Evolutionary conservation across 1,140 invertebrate genomes (phyloP).

Genomic region (Trinorchestia longiramus): DNA sequence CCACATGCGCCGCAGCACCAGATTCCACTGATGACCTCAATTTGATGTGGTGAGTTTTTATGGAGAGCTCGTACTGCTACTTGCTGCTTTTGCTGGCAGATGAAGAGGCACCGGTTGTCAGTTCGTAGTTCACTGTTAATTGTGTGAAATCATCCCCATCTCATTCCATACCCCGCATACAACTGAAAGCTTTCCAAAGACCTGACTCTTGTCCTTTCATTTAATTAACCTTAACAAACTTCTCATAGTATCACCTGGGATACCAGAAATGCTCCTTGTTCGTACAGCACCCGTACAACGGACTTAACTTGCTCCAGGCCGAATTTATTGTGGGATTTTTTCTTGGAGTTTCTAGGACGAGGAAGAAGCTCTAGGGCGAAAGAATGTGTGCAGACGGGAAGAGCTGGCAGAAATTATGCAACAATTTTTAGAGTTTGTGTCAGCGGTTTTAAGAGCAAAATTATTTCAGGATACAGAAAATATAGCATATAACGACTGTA

Average conservation of each 20-base stretch:
- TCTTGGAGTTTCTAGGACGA: not conserved
- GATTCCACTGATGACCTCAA: not conserved
- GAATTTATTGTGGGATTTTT: not conserved
- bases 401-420: not conserved
- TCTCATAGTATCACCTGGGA: not conserved
- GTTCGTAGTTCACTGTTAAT: not conserved
- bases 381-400: not conserved
- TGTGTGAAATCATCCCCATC: not conserved
- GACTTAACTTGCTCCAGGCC: not conserved
- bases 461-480: too few species aligned
- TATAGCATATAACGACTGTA: not conserved
- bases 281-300: not conserved
- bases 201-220: not conserved
- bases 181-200: not conserved
- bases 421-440: not conserved
- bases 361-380: not conserved
- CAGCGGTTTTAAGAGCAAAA: not conserved
- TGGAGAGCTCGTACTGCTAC: not conserved
- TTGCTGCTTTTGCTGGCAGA: not conserved
- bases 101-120: not conserved
- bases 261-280: not conserved
- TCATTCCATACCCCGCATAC: not conserved
- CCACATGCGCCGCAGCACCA: not conserved
- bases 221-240: not conserved
- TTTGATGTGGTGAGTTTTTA: not conserved